Evolutionary conservation across 2,888 invertebrate genomes (phyloP), one percentile per base, ranked within the genome.

Genomic region (Lottia scabra): DNA sequence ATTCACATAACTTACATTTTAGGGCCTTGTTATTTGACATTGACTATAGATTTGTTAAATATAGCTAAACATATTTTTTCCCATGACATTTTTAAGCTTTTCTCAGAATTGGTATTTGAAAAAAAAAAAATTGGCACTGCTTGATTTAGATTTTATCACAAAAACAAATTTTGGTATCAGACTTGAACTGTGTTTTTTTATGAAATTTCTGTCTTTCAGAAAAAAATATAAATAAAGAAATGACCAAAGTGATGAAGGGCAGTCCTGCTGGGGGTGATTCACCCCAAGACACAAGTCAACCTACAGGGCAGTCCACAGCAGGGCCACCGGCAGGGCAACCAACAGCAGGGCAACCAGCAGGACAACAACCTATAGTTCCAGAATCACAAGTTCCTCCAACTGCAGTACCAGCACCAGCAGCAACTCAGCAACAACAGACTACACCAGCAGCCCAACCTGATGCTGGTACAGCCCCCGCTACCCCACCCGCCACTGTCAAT

Each of bases 191-290:
- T 30, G 6, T 2, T 6, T 30, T 2, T 30, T 6, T 30, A 10
- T 38, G 10, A 2, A 38, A 8, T 38, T 6, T 38, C 5, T 38
- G 10, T 38, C 38, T 38, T 38, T 38, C 10, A 38, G 38, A 38
- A 38, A 38, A 38, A 8, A 5, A 38, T 38, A 23, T 13, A 56
- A 56, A 43, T 6, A 44, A 27, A 27, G 67, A 65, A 76, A 89
- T 89, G 89, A 89, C 89, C 26, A 87, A 88, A 71, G 87, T 87
- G 67, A 88, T 88, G 88, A 84, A 85, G 72, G 87, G 87, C 74
- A 85, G 86, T 77, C 87, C 87, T 68, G 86, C 84, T 70, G 87
- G 84, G 72, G 88, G 85, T 23, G 88, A 88, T 75, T 81, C 84
- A 65, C 83, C 87, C 16, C 87, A 86, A 74, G 87, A 87, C 66